Evolutionary conservation across 2,888 invertebrate genomes (phyloP).

Genomic region (Ceratothoa steindachneri): DNA sequence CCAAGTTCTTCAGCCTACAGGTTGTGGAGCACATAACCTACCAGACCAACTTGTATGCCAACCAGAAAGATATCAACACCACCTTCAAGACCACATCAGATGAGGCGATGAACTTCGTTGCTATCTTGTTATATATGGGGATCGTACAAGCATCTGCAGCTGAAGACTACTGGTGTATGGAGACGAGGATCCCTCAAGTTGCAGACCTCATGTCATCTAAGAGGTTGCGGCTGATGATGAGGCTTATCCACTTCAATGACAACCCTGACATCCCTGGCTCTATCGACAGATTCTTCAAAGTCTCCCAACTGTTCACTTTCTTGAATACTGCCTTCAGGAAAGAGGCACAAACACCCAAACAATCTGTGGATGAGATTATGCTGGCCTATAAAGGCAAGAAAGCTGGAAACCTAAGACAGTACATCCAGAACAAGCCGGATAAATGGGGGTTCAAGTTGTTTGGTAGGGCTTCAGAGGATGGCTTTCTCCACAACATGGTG

Average conservation of each 20-base stretch:
- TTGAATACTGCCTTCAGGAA: slow-evolving; percentile 11
- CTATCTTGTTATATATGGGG: slow-evolving; percentile 23
- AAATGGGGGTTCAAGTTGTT: slow-evolving; percentile 28
- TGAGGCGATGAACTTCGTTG: slow-evolving; percentile 20
- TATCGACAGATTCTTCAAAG: slow-evolving; percentile 21
- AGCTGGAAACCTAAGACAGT: slow-evolving; percentile 22
- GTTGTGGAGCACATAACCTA: slow-evolving; percentile 22
- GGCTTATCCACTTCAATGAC: slow-evolving; percentile 24
- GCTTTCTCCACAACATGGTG: slow-evolving; percentile 17
- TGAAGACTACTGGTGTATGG: slow-evolving; percentile 22
- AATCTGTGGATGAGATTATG: slow-evolving; percentile 31
- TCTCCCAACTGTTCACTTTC: slow-evolving; percentile 19
- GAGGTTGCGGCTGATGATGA: slow-evolving; percentile 15
- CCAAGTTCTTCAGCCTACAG: slow-evolving; percentile 18
- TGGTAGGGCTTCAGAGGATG: slow-evolving; percentile 19
- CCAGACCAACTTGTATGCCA: slow-evolving; percentile 35
- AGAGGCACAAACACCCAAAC: slow-evolving; percentile 15
- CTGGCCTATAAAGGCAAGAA: slow-evolving; percentile 23
- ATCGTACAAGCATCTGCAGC: background rate
- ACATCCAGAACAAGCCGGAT: slow-evolving; percentile 15
- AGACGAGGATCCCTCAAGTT: slow-evolving; percentile 22
- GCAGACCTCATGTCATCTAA: slow-evolving; percentile 26
- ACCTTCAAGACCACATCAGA: slow-evolving; percentile 25
- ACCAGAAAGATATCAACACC: slow-evolving; percentile 19
- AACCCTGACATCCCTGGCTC: slow-evolving; percentile 17